A percentile compares a stretch with the other conserved stretches of the same genome.
phyloP scores from a whole-genome alignment of 2,113 vertebrate species.

The Oreotrochilus melanogaster region DNA sequence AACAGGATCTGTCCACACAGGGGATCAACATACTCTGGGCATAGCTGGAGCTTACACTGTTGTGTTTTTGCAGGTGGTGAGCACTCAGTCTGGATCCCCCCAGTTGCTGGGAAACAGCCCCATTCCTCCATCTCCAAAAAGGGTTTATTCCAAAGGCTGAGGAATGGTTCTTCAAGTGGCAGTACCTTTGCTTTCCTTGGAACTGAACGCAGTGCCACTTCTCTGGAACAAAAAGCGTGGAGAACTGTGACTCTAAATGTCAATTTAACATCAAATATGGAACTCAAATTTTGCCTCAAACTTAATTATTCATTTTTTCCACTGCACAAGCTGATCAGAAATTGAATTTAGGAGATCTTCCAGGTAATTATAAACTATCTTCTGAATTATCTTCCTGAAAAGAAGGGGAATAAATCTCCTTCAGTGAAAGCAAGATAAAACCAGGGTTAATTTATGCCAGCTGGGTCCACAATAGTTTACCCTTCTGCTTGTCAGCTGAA shows the following conservation, averaged over 20 bases:
- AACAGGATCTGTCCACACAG: not conserved
- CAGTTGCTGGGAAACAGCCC: not conserved
- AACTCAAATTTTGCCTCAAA: not conserved
- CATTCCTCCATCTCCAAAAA: not conserved
- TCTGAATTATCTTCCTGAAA: not conserved
- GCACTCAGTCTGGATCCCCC: fast-evolving
- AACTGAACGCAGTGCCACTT: not conserved
- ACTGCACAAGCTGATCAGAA: not conserved
- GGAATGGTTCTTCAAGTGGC: not conserved
- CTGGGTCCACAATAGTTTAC: not conserved
- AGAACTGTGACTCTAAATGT: not conserved
- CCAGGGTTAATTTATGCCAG: constrained; percentile 21
- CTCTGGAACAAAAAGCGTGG: not conserved
- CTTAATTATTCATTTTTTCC: not conserved
- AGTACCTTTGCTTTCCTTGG: not conserved
- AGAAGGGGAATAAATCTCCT: constrained; percentile 9
- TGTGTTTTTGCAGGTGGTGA: not conserved
- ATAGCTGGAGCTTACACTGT: not conserved
- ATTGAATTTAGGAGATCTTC: not conserved
- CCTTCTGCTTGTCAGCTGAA: not conserved
- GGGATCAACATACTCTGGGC: not conserved
- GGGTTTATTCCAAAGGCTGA: not conserved
- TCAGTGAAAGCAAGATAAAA: constrained; percentile 10
- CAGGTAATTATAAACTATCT: not conserved
- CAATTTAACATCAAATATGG: not conserved